A percentile compares a stretch with the other conserved stretches of the same genome.
Evolutionary conservation across 2,113 vertebrate species (phyloP).

Genomic region (Pagrus major): DNA sequence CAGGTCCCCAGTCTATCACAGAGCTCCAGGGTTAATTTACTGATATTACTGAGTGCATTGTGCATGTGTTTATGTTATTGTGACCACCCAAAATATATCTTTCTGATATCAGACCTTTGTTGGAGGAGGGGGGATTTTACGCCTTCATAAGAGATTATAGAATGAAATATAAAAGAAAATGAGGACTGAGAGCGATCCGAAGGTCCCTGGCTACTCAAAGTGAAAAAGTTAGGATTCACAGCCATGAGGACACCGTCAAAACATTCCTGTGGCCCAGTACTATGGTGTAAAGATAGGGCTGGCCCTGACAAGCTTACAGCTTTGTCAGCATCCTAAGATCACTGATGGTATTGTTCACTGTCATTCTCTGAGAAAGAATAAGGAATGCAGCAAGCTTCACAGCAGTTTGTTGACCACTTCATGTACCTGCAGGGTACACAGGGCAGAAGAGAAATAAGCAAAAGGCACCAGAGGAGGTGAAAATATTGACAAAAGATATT

Average conservation of each 20-base stretch:
- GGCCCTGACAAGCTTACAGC: not conserved
- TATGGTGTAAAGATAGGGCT: not conserved
- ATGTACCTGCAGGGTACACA: not conserved
- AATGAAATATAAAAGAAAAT: not conserved
- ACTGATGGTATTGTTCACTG: not conserved
- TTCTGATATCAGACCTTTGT: not conserved
- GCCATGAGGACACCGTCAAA: not conserved
- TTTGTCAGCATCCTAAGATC: not conserved
- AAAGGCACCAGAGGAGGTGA: not conserved
- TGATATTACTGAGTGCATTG: not conserved
- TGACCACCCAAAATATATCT: not conserved
- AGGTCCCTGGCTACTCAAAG: not conserved
- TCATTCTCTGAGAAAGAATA: not conserved
- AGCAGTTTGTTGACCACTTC: not conserved
- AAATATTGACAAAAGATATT: conserved; percentile 7
- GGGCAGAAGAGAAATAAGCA: not conserved
- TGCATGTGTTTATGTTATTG: not conserved
- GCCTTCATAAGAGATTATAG: not conserved
- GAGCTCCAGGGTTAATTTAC: not conserved
- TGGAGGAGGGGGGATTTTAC: not conserved
- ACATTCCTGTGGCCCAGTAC: not conserved
- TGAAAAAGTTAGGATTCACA: not conserved
- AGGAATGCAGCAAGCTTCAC: not conserved
- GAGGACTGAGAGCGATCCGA: not conserved
- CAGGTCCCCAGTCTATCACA: not conserved